Conservation (phyloP, 64 coral and sea anemone genomes). For the Hydrozoanthus tunicans region DNA sequence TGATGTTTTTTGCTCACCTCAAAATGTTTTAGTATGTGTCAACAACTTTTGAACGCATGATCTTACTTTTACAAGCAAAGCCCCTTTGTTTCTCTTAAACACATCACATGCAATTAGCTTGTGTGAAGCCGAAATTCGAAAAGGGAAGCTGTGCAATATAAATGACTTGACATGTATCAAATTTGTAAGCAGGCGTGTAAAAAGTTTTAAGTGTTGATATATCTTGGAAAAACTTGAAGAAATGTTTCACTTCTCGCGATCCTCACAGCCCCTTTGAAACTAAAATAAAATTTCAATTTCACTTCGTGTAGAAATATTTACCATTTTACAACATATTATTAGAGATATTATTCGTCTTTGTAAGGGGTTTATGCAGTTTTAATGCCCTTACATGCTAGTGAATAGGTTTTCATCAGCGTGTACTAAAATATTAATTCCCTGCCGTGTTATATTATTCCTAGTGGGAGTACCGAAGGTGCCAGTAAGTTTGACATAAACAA, state of each 20-base stretch:
- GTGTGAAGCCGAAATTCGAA: too few relatives aligned
- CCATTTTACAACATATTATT: conserved; percentile 46
- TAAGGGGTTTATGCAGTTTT: conserved; percentile 60
- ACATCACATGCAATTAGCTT: too few relatives aligned
- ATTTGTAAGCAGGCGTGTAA: not conserved
- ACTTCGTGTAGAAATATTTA: conserved; percentile 38
- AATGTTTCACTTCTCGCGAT: not conserved
- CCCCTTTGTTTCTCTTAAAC: too few relatives aligned
- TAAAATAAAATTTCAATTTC: conserved; percentile 38
- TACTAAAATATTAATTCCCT: conserved; percentile 82
- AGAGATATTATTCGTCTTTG: conserved; percentile 32
- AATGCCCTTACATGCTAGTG: conserved; percentile 55
- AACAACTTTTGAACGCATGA: too few relatives aligned
- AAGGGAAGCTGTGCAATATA: too few relatives aligned
- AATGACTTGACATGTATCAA: too few relatives aligned
- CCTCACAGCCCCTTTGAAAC: not conserved
- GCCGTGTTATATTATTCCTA: conserved; percentile 51
- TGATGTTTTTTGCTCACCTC: too few relatives aligned
- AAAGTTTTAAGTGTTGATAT: not conserved
- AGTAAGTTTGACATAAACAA: conserved; percentile 58
- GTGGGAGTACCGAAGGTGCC: conserved; percentile 46
- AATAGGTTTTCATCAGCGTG: conserved; percentile 67
- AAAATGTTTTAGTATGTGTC: too few relatives aligned
- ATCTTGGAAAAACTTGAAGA: not conserved
- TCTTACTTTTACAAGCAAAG: too few relatives aligned